Evolutionary conservation across 2,113 vertebrate species (phyloP), one percentile per base, ranked within the genome.

Genomic region (Takifugu bimaculatus): DNA sequence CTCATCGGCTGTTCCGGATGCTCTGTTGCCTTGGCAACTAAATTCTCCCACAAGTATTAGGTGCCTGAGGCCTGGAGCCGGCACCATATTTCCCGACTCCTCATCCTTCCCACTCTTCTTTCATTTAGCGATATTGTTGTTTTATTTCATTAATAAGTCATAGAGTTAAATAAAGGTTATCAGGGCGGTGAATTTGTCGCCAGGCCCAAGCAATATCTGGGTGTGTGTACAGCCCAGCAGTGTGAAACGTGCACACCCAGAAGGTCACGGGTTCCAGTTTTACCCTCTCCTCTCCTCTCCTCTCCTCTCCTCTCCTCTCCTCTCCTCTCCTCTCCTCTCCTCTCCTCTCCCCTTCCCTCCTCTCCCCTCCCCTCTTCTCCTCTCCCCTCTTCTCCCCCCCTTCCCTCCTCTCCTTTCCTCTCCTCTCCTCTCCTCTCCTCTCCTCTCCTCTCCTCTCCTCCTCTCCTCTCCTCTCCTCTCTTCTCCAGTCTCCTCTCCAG

Each of bases 11-110:
- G 75, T 79, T 70, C 74, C 82, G 79, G 80, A 83, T 89, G 82
- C 83, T 85, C 85, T 78, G 91, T 92, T 91, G 79, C 90, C 91
- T 79, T 85, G 88, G 88, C 85, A 92, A 92, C 91, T 68, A 82
- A 77, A 89, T 86, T 89, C 86, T 75, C 70, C 80, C 72, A 88
- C 75, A 71, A 86, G 82, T 87, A 87, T 85, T 78, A 87, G 65
- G 76, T 65, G 85, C 84, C 79, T 60, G 63, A 74, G 75, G 83
- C 82, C 64, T 64, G 65, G 50, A 68, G 70, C 67, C 81, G 58
- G 64, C 72, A 72, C 72, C 61, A 84, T 85, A 90, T 87, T 86
- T 70, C 81, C 85, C 86, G 62, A 75, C 77, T 78, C 80, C 73
- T 84, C 65, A 87, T 88, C 67, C 65, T 79, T 60, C 54, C 63